Evolutionary conservation across 2,113 vertebrate species (phyloP).

Genomic region (Cryptotis parvus): DNA sequence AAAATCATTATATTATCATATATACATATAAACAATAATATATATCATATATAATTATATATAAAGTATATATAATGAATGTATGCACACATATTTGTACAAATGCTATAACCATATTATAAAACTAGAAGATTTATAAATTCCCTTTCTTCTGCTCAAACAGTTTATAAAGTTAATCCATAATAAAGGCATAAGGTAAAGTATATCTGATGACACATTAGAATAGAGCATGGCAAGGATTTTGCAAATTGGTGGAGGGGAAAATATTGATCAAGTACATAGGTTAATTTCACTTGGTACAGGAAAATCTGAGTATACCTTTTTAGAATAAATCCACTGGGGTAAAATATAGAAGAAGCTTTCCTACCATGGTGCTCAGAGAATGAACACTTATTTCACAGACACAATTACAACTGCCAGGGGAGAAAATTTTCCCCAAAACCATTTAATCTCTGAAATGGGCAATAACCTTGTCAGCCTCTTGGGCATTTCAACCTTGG

Average conservation of each 20-base stretch:
- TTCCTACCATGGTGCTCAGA: constrained; percentile 1
- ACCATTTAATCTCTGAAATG: constrained; percentile 80
- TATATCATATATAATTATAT: too few species aligned
- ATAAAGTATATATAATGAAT: too few species aligned
- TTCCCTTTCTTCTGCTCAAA: neutral
- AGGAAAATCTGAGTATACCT: neutral
- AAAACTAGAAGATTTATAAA: constrained; percentile 36
- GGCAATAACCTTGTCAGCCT: constrained; percentile 75
- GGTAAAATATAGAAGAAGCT: constrained; percentile 31
- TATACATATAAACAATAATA: too few species aligned
- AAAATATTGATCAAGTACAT: constrained; percentile 41
- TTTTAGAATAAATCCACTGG: constrained; percentile 58
- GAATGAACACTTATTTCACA: constrained; percentile 70
- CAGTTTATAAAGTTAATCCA: constrained; percentile 28
- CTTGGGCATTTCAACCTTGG: constrained; percentile 70
- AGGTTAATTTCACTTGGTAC: constrained; percentile 42
- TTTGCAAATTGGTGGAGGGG: neutral
- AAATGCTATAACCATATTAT: neutral
- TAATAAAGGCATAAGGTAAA: constrained; percentile 7
- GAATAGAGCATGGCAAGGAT: neutral
- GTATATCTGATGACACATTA: constrained; percentile 8
- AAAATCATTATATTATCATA: too few species aligned
- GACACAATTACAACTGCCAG: constrained; percentile 73
- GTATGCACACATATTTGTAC: too few species aligned
- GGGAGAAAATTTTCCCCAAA: constrained; percentile 67